These are phyloP conservation scores for Nesometra sesokonis DNA, from an alignment of 35 echinoderm and acorn worm genomes.

Conservation along the genomic window DNA sequence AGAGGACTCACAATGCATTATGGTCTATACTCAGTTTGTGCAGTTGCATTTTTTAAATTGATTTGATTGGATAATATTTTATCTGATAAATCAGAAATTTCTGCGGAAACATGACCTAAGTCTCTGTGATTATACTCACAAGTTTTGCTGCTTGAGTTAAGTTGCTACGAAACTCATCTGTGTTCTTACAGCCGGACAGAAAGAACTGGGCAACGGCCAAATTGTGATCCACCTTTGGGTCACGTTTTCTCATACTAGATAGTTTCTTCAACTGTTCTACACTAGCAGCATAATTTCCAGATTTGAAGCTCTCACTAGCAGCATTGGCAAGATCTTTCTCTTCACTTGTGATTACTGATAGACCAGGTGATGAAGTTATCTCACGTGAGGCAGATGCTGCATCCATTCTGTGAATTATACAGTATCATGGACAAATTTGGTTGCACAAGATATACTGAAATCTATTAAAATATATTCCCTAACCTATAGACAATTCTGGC, in stretches of 20 bases:
- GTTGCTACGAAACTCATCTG: slow-evolving; percentile 58
- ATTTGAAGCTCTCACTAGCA: slow-evolving; percentile 68
- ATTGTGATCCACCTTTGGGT: slow-evolving; percentile 81
- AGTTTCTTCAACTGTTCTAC: slow-evolving; percentile 63
- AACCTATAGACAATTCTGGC: too few species aligned
- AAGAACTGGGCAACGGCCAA: slow-evolving; percentile 65
- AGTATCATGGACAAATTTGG: too few species aligned
- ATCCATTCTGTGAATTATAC: not conserved
- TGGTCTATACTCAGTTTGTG: too few species aligned
- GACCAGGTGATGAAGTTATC: not conserved
- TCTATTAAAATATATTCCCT: too few species aligned
- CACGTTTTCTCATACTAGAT: slow-evolving; percentile 28
- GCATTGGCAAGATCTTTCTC: slow-evolving; percentile 61
- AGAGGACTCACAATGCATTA: too few species aligned
- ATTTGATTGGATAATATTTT: too few species aligned
- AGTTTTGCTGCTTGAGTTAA: slow-evolving; percentile 64
- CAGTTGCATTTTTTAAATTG: too few species aligned
- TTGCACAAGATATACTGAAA: too few species aligned
- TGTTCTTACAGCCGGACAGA: slow-evolving; percentile 66
- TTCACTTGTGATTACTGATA: slow-evolving; percentile 29
- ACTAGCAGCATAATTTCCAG: slow-evolving; percentile 49
- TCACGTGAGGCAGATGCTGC: not conserved
- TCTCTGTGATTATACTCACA: slow-evolving; percentile 18
- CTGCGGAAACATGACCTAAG: too few species aligned
- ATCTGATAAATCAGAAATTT: too few species aligned